Evolutionary conservation across 2,888 invertebrate genomes (phyloP).

Genomic region (Aphodius granarius): DNA sequence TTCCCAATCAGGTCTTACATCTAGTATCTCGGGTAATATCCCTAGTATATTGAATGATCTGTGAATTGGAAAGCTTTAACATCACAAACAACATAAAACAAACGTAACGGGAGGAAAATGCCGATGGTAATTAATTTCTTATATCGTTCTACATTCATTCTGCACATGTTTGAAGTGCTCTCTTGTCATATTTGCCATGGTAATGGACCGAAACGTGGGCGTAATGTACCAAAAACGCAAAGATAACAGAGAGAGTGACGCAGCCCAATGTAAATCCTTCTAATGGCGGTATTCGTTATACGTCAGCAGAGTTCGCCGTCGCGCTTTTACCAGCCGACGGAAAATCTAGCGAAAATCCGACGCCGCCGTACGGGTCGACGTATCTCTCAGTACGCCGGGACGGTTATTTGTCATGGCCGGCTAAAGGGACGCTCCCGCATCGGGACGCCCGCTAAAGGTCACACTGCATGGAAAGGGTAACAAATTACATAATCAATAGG

Average conservation of each 20-base stretch:
- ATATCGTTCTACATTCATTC: neutral
- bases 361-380: neutral
- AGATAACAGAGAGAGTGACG: neutral
- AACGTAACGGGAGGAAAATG: no score
- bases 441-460: constrained; percentile 3
- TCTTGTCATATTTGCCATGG: neutral
- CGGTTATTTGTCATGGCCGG: neutral
- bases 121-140: neutral
- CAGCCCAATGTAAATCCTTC: neutral
- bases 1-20: no score
- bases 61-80: no score
- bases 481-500: constrained; percentile 14
- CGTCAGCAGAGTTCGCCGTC: neutral
- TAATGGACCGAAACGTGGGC: neutral
- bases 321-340: neutral
- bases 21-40: no score
- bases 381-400: neutral
- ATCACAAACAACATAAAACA: no score
- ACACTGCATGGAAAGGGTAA: neutral
- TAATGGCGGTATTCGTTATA: neutral
- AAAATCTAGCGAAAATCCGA: neutral
- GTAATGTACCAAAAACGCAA: neutral
- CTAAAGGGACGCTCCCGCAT: neutral
- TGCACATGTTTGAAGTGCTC: neutral
- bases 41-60: no score